phyloP scores from a whole-genome alignment of 2,797 vertebrate species.

The Hapalemur alaotrensis region DNA sequence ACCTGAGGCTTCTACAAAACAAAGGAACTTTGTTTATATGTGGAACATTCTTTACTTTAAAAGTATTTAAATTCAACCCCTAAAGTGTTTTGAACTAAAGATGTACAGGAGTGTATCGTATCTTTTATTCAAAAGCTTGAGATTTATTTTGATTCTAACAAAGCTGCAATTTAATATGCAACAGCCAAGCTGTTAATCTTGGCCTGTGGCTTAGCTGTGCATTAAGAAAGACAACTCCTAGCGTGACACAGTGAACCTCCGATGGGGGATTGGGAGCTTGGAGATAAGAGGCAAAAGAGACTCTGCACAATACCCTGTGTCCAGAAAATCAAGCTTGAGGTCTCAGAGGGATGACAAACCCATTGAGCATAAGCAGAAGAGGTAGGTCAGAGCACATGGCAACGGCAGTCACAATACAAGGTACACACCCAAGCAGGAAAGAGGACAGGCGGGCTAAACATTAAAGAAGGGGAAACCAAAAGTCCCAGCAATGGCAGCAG shows the following conservation, averaged over 20 bases:
- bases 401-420: neutral
- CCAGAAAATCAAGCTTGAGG: neutral
- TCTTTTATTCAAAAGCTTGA: neutral
- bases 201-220: neutral
- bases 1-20: neutral
- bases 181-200: neutral
- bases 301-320: neutral
- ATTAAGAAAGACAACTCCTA: neutral
- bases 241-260: neutral
- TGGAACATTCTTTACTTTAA: neutral
- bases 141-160: neutral
- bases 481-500: neutral
- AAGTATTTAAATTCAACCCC: neutral
- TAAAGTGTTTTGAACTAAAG: conserved; percentile 6
- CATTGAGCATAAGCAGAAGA: neutral
- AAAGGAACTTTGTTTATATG: neutral
- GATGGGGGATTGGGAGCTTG: neutral
- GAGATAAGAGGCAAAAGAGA: neutral
- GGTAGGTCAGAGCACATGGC: neutral
- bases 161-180: neutral
- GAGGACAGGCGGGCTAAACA: neutral
- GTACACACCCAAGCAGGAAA: neutral
- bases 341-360: neutral
- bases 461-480: neutral
- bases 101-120: neutral